Conservation (phyloP, 1,140 invertebrate species). For the Plutomurus gul region DNA sequence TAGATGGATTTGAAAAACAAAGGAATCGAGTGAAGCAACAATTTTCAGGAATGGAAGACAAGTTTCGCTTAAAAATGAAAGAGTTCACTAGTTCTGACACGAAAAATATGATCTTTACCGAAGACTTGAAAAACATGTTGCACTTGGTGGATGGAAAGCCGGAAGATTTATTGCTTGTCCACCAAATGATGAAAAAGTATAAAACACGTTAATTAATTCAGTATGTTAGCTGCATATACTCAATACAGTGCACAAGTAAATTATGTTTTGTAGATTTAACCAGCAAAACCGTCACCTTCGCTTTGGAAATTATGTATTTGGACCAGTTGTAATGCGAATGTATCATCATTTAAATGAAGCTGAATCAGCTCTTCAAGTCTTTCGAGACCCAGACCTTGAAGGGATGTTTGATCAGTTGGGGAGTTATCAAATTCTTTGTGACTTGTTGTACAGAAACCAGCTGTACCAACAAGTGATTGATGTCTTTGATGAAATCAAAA, state of each 20-base stretch:
- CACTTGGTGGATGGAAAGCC: slow-evolving; percentile 66
- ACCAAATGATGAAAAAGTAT: slow-evolving; percentile 71
- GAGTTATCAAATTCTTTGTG: slow-evolving; percentile 70
- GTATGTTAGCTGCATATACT: neutral
- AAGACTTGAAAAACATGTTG: slow-evolving; percentile 81
- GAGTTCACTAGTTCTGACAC: slow-evolving; percentile 62
- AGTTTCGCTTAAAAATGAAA: slow-evolving; percentile 71
- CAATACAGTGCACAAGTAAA: slow-evolving; percentile 14
- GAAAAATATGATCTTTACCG: slow-evolving; percentile 75
- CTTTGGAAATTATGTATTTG: slow-evolving; percentile 79
- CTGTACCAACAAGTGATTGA: slow-evolving; percentile 71
- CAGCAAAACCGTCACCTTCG: slow-evolving; percentile 71
- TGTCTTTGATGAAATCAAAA: slow-evolving; percentile 64
- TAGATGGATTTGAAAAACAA: slow-evolving; percentile 64
- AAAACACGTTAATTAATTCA: neutral
- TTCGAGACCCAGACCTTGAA: slow-evolving; percentile 65
- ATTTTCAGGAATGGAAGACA: slow-evolving; percentile 64
- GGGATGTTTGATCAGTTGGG: slow-evolving; percentile 73
- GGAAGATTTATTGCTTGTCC: slow-evolving; percentile 68
- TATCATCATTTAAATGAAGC: slow-evolving; percentile 73
- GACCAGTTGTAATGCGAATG: slow-evolving; percentile 80
- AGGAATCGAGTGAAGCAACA: slow-evolving; percentile 63
- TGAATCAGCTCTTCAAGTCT: slow-evolving; percentile 68
- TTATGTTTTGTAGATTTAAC: slow-evolving; percentile 66
- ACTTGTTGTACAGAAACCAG: slow-evolving; percentile 71